Evolutionary conservation across 2,888 invertebrate genomes (phyloP), one percentile per base, ranked within the genome.

Genomic region (Gnatocerus cornutus): DNA sequence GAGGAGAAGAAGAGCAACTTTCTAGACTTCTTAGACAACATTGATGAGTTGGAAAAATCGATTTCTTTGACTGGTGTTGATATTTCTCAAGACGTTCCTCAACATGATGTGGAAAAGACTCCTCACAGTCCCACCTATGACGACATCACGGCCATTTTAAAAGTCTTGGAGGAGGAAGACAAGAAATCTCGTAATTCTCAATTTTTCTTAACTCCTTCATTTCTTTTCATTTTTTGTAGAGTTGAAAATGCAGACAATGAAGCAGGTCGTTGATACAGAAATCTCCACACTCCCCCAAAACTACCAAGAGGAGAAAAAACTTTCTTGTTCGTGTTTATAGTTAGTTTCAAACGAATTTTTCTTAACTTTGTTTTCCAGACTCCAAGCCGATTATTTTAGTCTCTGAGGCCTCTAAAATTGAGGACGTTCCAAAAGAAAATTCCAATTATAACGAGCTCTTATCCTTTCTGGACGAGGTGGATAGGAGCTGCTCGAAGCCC

Each of bases 401-500:
- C 21, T 21, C 21, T 1, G 21, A 21, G 4, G 21, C 21, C 21
- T 4, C 21, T 21, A 21, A 21, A 21, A 21, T 21, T 21, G 4
- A 21, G 4, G 4, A 21, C 21, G 4, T 3, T 21, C 2, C 21
- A 21, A n/a, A n/a, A n/a, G n/a, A n/a, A n/a, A n/a, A n/a, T n/a
- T n/a, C n/a, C n/a, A n/a, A n/a, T 83, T 87, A 83, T 82, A 90
- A 90, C 81, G 90, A 90, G 80, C 88, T 91, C 75, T 87, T 91
- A 56, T 87, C 89, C 61, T 91, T 89, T 81, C 79, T 91, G 71
- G 91, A 91, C 78, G 89, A 90, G 81, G 89, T 91, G 0, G 91
- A 91, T 68, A 77, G 77, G 73, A 83, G 77, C 61, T 83, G 82
- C 72, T 72, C 78, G 1, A 79, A 82, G 73, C 79, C 83, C 0